phyloP scores from a whole-genome alignment of 2,797 vertebrate genomes.

The Alcedo quadribrachys region DNA sequence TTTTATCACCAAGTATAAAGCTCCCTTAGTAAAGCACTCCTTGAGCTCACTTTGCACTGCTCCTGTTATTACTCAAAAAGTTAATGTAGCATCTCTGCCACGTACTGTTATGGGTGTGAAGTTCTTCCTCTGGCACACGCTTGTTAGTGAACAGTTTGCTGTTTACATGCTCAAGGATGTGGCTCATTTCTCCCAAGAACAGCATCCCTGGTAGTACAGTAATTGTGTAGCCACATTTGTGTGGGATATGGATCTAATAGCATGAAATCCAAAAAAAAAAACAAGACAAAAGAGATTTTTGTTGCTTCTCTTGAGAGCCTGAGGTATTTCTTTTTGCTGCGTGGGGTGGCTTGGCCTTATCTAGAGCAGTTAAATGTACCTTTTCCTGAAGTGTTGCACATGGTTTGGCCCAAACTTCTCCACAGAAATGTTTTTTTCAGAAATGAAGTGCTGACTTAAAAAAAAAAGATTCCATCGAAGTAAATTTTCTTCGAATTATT shows the following conservation, averaged over 20 bases:
- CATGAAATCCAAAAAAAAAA: background rate
- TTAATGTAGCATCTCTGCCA: background rate
- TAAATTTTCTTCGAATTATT: background rate
- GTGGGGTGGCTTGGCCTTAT: background rate
- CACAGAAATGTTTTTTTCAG: background rate
- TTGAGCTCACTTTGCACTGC: background rate
- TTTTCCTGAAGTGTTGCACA: background rate
- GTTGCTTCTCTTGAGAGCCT: background rate
- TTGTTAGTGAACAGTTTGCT: background rate
- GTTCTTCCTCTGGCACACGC: background rate
- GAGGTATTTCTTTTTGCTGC: background rate
- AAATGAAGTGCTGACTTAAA: background rate
- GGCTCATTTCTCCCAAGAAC: background rate
- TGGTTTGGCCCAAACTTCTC: background rate
- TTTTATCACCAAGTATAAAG: background rate
- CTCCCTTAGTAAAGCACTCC: background rate
- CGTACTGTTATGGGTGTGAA: background rate
- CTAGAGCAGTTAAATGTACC: background rate
- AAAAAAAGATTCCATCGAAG: background rate
- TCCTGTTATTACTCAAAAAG: background rate
- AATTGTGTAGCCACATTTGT: background rate
- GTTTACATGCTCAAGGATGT: background rate
- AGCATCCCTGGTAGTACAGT: background rate
- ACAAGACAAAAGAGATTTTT: background rate
- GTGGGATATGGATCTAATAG: background rate